Evolutionary conservation across 1,140 invertebrate species (phyloP), one percentile per base, ranked within the genome.

Genomic region (Akabosia matsudoensis): DNA sequence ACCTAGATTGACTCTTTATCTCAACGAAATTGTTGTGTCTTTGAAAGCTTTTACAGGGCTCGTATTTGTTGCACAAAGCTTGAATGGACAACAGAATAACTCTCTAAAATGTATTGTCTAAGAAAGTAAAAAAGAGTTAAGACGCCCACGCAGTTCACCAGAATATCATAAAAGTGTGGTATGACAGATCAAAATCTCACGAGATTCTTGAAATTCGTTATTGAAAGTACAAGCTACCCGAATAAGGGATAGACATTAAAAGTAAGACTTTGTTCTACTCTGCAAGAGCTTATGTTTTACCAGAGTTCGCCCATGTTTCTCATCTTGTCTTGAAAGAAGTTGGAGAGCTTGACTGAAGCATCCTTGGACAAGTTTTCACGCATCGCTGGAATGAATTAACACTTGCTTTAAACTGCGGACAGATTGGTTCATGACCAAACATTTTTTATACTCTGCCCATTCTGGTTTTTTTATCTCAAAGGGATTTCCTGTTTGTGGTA

Each of bases 401-500:
- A n/a, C n/a, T n/a, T n/a, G n/a, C n/a, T n/a, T n/a, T n/a, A n/a
- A n/a, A n/a, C n/a, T n/a, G n/a, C n/a, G n/a, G n/a, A n/a, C n/a
- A n/a, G n/a, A n/a, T n/a, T n/a, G n/a, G n/a, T n/a, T n/a, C n/a
- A n/a, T n/a, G n/a, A n/a, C n/a, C n/a, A n/a, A n/a, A n/a, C n/a
- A n/a, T n/a, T n/a, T n/a, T n/a, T n/a, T n/a, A n/a, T n/a, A n/a
- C n/a, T n/a, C n/a, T n/a, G n/a, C n/a, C 37, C 18, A 45, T 10
- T 10, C 37, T 45, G 37, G 18, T 45, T 45, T 45, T 45, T 7
- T 67, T 67, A 67, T 67, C 61, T 30, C 13, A 67, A 67, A 67
- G 61, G 61, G 61, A 67, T 67, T 67, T 67, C 61, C 61, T 67
- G 61, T 67, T 67, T 67, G 24, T 67, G 22, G 28, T 67, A 61